Base-by-base conservation (phyloP, 2,888 invertebrate genomes). In the Nomada fucata region DNA sequence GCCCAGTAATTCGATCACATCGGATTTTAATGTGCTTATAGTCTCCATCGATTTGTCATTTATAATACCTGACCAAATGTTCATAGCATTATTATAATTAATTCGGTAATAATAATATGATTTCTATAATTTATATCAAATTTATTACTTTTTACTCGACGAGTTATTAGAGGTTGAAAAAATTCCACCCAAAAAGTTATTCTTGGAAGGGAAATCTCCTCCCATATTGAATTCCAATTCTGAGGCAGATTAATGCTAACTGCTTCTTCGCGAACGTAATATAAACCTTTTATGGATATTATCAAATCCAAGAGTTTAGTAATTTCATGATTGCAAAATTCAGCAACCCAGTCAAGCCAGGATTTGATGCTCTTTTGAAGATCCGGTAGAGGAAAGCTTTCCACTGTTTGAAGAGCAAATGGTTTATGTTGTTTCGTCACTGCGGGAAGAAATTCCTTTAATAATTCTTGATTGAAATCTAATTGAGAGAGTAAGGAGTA, bases 121-220 rank as follows among this genome's bases (percentile, higher is more conserved):
- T 20, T 61, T 64, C n/a, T 71, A 50, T 73, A 60, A 15, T 26
- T 23, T 67, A 10, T 7, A 36, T 23, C 23, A 2, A 36, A 65
- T 10, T 26, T 70, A 84, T 79, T 88, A 91, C 89, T 94, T 89
- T 96, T 95, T 15, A 96, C 96, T 57, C 97, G 94, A 53, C 95
- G 93, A n/a, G 97, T 97, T 50, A 97, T 94, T 10, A 97, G 92
- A 0, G 96, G 96, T 91, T 97, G 96, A 93, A 97, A 97, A 91
- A 96, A 96, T 83, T 95, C 95, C 57, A 95, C 95, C 96, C 97
- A 97, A 10, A 97, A 96, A 85, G 96, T 96, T 26, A 95, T 92
- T 53, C 93, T 93, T 2, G 95, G 94, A n/a, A 97, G 94, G 76
- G 95, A 94, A 0, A 96, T 94, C 4, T 95, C 95, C 18, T 94